Evolutionary conservation across 2,888 invertebrate species (phyloP).

Genomic region (Amaurobius ferox): DNA sequence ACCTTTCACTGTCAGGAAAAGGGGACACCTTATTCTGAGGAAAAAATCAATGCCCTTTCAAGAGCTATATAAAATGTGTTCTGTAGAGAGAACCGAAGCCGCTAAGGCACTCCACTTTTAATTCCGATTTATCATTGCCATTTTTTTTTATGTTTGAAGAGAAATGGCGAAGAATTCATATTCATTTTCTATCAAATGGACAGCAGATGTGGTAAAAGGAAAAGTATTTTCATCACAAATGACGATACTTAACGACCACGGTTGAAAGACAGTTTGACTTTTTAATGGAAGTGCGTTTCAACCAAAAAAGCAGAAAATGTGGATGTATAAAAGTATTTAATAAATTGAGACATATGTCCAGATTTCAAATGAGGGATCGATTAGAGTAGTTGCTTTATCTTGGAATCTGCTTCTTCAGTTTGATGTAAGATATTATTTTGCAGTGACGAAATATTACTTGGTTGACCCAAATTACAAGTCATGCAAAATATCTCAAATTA

Average conservation of each 20-base stretch:
- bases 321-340: neutral
- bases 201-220: neutral
- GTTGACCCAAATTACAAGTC: no score
- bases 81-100: neutral
- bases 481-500: no score
- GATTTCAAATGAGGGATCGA: neutral
- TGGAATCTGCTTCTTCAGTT: no score
- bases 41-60: neutral
- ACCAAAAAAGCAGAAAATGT: neutral
- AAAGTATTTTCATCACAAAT: neutral
- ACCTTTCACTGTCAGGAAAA: neutral
- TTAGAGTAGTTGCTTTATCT: no score
- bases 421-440: no score
- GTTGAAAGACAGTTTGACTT: slow-evolving; percentile 15
- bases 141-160: neutral
- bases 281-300: neutral
- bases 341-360: neutral
- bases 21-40: neutral
- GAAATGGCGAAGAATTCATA: neutral
- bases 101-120: slow-evolving; percentile 17
- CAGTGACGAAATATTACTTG: no score
- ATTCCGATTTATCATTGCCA: slow-evolving; percentile 3
- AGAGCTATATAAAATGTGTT: neutral
- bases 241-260: neutral
- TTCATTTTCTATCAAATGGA: slow-evolving; percentile 13